phyloP scores from a whole-genome alignment of 2,888 invertebrate species.

The Frankliniella intonsa region DNA sequence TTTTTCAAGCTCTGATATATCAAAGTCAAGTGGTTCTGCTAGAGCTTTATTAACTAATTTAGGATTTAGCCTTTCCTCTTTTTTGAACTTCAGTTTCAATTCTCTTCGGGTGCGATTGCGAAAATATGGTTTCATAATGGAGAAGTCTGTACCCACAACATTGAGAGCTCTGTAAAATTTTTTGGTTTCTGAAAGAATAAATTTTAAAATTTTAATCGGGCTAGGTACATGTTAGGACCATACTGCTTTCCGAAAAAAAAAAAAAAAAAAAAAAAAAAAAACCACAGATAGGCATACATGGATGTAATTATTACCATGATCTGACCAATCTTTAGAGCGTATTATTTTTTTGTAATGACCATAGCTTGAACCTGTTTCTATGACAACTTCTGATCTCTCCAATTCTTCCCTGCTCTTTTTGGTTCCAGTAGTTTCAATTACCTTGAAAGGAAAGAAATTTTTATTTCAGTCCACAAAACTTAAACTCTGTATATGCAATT shows the following conservation, averaged over 20 bases:
- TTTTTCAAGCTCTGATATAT: conserved; percentile 57
- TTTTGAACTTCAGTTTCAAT: conserved; percentile 87
- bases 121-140: conserved; percentile 79
- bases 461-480: no score
- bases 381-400: conserved; percentile 61
- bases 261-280: conserved; percentile 27
- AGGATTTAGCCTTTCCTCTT: conserved; percentile 77
- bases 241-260: neutral
- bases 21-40: conserved; percentile 63
- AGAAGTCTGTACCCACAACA: conserved; percentile 88
- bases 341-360: conserved; percentile 53
- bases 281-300: neutral
- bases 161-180: conserved; percentile 87
- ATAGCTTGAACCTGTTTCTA: conserved; percentile 53
- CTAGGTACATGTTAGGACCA: no score
- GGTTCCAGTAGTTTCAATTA: conserved; percentile 66
- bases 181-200: conserved; percentile 62
- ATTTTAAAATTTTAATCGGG: neutral
- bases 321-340: conserved; percentile 68
- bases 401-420: conserved; percentile 59
- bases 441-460: conserved; percentile 42
- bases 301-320: conserved; percentile 44
- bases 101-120: conserved; percentile 73
- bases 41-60: conserved; percentile 70
- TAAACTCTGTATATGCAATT: no score